Conservation (phyloP, 2,797 vertebrate genomes). For the Malacoraja senta region DNA sequence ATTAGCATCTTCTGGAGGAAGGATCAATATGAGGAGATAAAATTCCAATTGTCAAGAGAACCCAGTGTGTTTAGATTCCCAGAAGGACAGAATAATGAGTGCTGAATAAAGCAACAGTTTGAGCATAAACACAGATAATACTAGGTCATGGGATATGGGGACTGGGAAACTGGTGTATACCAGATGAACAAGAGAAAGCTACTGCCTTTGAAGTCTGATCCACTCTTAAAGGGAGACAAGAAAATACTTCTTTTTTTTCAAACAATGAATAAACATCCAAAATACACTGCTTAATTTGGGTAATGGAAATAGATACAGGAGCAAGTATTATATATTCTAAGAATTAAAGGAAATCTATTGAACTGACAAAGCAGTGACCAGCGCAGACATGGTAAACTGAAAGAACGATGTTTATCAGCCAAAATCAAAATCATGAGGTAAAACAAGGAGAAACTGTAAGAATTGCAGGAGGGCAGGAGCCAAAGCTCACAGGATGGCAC, state of each 20-base stretch:
- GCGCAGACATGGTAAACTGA: not conserved
- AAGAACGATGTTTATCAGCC: not conserved
- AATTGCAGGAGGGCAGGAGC: no score
- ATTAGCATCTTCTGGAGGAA: not conserved
- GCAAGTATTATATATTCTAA: not conserved
- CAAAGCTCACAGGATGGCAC: no score
- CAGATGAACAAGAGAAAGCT: not conserved
- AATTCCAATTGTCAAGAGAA: not conserved
- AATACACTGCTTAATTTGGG: not conserved
- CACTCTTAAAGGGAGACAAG: not conserved
- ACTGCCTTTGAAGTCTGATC: not conserved
- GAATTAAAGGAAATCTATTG: not conserved
- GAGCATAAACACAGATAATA: not conserved
- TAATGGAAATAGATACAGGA: no score
- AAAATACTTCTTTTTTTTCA: not conserved
- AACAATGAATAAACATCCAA: not conserved
- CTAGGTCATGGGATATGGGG: not conserved
- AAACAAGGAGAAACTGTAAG: no score
- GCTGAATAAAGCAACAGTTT: not conserved
- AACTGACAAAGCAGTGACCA: not conserved
- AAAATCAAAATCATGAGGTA: not conserved
- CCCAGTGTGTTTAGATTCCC: not conserved
- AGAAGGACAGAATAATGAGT: not conserved
- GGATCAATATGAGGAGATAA: not conserved
- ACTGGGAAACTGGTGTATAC: not conserved